phyloP scores from a whole-genome alignment of 2,888 invertebrate genomes.

The Eristalis arbustorum region DNA sequence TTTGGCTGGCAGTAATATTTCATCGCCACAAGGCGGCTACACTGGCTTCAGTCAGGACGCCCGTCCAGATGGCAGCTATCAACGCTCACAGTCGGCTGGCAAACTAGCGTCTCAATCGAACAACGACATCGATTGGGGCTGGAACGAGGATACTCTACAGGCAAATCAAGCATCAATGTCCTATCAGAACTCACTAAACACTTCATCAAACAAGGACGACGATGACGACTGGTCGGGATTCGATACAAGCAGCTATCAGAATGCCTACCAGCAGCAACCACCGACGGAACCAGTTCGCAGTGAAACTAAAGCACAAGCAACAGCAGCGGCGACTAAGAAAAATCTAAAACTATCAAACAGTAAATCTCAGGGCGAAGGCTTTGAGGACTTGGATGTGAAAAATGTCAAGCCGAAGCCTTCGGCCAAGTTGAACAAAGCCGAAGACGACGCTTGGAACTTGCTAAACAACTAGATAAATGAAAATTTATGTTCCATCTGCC shows the following conservation, averaged over 20 bases:
- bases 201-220: slow-evolving; percentile 67
- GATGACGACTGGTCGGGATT: slow-evolving; percentile 79
- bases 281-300: slow-evolving; percentile 37
- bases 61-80: slow-evolving; percentile 75
- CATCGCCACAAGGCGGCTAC: slow-evolving; percentile 78
- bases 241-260: slow-evolving; percentile 76
- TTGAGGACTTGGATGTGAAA: slow-evolving; percentile 79
- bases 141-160: slow-evolving; percentile 74
- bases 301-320: slow-evolving; percentile 25
- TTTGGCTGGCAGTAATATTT: slow-evolving; percentile 82
- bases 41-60: slow-evolving; percentile 76
- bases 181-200: slow-evolving; percentile 58
- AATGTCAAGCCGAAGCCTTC: slow-evolving; percentile 74
- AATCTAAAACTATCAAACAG: slow-evolving; percentile 76
- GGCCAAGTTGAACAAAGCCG: slow-evolving; percentile 80
- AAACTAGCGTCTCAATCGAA: slow-evolving; percentile 72
- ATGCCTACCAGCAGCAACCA: slow-evolving; percentile 74
- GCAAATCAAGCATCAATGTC: slow-evolving; percentile 72
- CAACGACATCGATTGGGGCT: slow-evolving; percentile 78
- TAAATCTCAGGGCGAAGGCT: slow-evolving; percentile 76
- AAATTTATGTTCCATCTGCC: slow-evolving; percentile 30
- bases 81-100: slow-evolving; percentile 78
- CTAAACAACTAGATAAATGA: slow-evolving; percentile 82
- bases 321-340: slow-evolving; percentile 70
- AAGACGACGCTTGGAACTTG: slow-evolving; percentile 84